A percentile compares a stretch with the other conserved stretches of the same genome.
These are phyloP conservation scores for Nemurella pictetii DNA, from an alignment of 2,888 invertebrate genomes.

Conservation along the genomic window DNA sequence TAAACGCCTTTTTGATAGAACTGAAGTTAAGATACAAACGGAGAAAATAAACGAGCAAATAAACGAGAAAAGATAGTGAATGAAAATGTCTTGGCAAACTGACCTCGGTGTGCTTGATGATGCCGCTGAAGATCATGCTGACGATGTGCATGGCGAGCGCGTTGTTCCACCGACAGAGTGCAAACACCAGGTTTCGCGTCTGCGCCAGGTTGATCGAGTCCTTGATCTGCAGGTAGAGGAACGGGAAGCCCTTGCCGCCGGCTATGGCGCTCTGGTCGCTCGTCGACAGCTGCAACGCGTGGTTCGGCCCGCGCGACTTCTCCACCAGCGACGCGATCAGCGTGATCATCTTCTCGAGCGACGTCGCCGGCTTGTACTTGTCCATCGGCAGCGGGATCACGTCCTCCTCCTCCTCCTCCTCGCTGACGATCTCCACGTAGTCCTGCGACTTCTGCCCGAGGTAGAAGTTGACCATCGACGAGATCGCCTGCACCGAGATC, in stretches of 20 bases:
- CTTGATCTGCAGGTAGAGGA: conserved; percentile 91
- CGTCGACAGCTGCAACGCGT: conserved; percentile 69
- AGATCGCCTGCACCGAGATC: conserved; percentile 82
- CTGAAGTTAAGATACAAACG: too few relatives aligned
- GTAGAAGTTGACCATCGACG: conserved; percentile 90
- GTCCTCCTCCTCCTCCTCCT: conserved; percentile 72
- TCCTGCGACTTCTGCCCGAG: conserved; percentile 79
- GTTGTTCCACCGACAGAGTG: conserved; percentile 89
- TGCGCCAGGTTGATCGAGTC: conserved; percentile 91
- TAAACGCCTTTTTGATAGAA: too few relatives aligned
- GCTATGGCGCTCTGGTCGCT: conserved; percentile 81
- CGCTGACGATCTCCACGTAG: conserved; percentile 68
- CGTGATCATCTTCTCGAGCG: conserved; percentile 94
- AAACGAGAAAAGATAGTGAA: too few relatives aligned
- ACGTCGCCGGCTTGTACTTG: conserved; percentile 80
- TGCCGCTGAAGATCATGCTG: conserved; percentile 87
- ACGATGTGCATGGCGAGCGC: conserved; percentile 85
- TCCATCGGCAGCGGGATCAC: conserved; percentile 66
- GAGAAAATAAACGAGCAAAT: too few relatives aligned
- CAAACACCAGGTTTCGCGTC: conserved; percentile 88
- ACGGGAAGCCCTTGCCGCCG: conserved; percentile 90
- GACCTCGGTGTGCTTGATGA: conserved; percentile 85
- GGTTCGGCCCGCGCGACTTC: conserved; percentile 78
- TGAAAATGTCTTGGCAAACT: conserved; percentile 44
- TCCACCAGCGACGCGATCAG: conserved; percentile 86